Percentiles rank a stretch among this genome's conserved stretches.
Conservation (phyloP, 1,140 invertebrate genomes). For the Diploscapter pachys region DNA sequence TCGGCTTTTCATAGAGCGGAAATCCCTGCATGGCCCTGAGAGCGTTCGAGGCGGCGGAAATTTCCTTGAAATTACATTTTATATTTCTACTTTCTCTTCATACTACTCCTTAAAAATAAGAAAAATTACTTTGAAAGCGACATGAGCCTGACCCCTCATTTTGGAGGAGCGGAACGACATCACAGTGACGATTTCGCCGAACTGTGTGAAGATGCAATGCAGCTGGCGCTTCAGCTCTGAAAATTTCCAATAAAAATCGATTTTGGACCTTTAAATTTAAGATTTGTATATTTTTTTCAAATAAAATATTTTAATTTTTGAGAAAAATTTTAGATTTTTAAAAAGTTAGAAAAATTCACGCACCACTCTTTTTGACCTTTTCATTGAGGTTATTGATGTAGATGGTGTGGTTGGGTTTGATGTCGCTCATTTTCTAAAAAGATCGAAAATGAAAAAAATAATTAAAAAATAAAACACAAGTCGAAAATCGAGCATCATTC, state of each 20-base stretch:
- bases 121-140: conserved; percentile 93
- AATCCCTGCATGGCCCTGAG: conserved; percentile 95
- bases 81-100: neutral
- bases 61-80: neutral
- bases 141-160: conserved; percentile 98
- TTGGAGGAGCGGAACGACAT: conserved; percentile 94
- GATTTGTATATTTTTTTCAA: too few relatives aligned
- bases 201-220: conserved; percentile 98
- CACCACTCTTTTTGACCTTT: conserved; percentile 94
- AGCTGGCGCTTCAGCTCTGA: conserved; percentile 92
- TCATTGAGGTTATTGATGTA: conserved; percentile 99
- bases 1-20: conserved; percentile 99
- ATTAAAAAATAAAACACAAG: too few relatives aligned
- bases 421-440: conserved; percentile 44
- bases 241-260: conserved; percentile 40
- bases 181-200: conserved; percentile 96
- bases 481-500: too few relatives aligned
- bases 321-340: conserved; percentile 45
- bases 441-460: too few relatives aligned
- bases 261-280: too few relatives aligned
- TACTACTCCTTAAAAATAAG: conserved; percentile 71
- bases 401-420: conserved; percentile 88
- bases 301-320: conserved; percentile 21
- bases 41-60: conserved; percentile 84
- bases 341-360: conserved; percentile 36